Conservation (phyloP, 2,888 invertebrate species). For the Pemphredon lugubris region DNA sequence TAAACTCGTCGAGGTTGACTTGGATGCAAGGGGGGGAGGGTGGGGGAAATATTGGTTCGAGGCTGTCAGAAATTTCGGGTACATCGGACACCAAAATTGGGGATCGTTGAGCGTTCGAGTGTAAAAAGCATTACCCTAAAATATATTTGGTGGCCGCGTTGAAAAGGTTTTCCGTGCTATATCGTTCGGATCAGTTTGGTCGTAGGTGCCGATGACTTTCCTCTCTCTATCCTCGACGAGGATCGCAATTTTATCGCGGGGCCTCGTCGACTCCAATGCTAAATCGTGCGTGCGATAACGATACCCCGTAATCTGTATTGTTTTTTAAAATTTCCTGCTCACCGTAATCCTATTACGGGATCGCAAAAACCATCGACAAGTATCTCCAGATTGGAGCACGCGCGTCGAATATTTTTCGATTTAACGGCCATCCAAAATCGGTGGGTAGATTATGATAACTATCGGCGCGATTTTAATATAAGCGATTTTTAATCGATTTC, state of each 20-base stretch:
- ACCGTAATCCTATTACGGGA: conserved; percentile 4
- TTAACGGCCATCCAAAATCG: neutral
- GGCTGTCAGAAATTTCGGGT: conserved; percentile 19
- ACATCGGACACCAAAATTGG: conserved; percentile 18
- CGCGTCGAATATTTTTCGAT: neutral
- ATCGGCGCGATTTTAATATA: too few species aligned
- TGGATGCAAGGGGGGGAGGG: conserved; percentile 36
- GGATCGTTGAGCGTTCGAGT: conserved; percentile 19
- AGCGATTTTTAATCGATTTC: too few species aligned
- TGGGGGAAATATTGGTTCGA: conserved; percentile 39
- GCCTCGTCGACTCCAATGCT: neutral
- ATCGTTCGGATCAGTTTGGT: conserved; percentile 35
- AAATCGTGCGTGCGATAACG: neutral
- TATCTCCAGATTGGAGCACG: neutral
- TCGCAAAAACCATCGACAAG: neutral
- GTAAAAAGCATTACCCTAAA: conserved; percentile 20
- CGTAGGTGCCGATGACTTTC: conserved; percentile 2
- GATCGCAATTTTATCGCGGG: neutral
- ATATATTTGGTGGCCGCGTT: conserved; percentile 46
- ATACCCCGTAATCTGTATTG: conserved; percentile 4
- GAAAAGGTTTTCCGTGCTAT: conserved; percentile 12
- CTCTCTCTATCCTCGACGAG: neutral
- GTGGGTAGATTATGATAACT: too few species aligned
- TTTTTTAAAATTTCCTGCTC: conserved; percentile 3
- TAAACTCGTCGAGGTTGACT: conserved; percentile 54